These are phyloP conservation scores for Diplosoma virens DNA, from an alignment of 23 tunicate genomes.

Conservation along the genomic window DNA sequence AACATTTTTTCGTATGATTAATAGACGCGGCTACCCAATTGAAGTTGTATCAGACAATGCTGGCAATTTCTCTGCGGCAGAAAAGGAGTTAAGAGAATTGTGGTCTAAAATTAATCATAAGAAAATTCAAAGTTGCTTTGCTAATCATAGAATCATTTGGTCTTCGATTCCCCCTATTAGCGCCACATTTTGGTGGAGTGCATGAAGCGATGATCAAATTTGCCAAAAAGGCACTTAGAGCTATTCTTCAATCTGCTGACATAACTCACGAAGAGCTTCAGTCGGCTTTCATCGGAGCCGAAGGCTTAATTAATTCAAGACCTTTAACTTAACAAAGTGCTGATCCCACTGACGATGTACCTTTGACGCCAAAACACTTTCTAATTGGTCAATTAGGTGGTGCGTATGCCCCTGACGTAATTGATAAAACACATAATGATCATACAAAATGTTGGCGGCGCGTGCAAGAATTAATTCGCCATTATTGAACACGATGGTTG, in stretches of 20 bases:
- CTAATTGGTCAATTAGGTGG: conserved; percentile 20
- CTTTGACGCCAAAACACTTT: conserved; percentile 16
- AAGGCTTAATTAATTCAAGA: conserved; percentile 11
- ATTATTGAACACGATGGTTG: conserved; percentile 6
- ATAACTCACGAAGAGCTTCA: background rate
- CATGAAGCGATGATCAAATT: conserved; percentile 16
- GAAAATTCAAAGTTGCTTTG: background rate
- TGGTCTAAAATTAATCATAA: background rate
- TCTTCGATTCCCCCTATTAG: background rate
- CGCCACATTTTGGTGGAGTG: conserved; percentile 17
- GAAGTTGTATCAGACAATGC: background rate
- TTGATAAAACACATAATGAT: background rate
- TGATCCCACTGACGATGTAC: conserved; percentile 4
- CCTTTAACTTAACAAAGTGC: background rate
- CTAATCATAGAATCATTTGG: background rate
- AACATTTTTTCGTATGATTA: background rate
- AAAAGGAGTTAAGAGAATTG: conserved; percentile 7
- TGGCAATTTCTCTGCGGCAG: conserved; percentile 3
- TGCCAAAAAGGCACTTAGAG: background rate
- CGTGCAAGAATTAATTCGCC: background rate
- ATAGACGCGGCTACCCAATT: background rate
- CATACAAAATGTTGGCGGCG: background rate
- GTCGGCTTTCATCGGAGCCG: conserved; percentile 4
- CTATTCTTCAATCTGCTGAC: background rate
- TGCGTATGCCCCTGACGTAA: background rate